phyloP scores from a whole-genome alignment of 2,888 invertebrate genomes.

The Panzeria rudis region DNA sequence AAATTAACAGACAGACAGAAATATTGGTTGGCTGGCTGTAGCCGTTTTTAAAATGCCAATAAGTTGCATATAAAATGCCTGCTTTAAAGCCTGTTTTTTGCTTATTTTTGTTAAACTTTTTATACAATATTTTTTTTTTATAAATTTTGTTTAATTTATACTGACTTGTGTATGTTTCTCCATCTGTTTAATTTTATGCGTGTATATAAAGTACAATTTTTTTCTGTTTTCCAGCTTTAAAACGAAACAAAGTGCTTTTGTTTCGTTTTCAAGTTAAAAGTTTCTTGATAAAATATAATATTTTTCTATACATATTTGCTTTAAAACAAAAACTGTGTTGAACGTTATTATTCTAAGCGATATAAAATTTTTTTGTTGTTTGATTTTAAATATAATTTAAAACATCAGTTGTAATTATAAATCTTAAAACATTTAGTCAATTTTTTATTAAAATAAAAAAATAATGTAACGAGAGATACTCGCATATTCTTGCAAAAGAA shows the following conservation, averaged over 20 bases:
- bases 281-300: conserved; percentile 18
- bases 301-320: conserved; percentile 4
- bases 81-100: conserved; percentile 68
- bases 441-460: conserved; percentile 46
- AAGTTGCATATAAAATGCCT: conserved; percentile 67
- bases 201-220: conserved; percentile 49
- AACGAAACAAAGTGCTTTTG: conserved; percentile 35
- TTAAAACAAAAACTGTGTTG: conserved; percentile 9
- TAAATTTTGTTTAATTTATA: conserved; percentile 54
- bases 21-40: conserved; percentile 24
- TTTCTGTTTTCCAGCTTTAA: conserved; percentile 25
- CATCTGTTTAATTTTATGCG: conserved; percentile 67
- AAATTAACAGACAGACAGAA: conserved; percentile 14
- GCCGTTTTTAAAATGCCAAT: conserved; percentile 60
- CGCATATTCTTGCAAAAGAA: conserved; percentile 48
- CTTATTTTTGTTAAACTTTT: conserved; percentile 42
- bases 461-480: conserved; percentile 62
- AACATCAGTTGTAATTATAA: conserved; percentile 34
- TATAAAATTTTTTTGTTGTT: conserved; percentile 23
- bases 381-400: conserved; percentile 27
- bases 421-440: conserved; percentile 61
- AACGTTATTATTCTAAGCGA: conserved; percentile 12
- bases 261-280: conserved; percentile 30
- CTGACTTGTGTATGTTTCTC: conserved; percentile 57
- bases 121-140: conserved; percentile 27